A percentile compares a stretch with the other conserved stretches of the same genome.
phyloP scores from a whole-genome alignment of 2,797 vertebrate species.

The Mycteria americana region DNA sequence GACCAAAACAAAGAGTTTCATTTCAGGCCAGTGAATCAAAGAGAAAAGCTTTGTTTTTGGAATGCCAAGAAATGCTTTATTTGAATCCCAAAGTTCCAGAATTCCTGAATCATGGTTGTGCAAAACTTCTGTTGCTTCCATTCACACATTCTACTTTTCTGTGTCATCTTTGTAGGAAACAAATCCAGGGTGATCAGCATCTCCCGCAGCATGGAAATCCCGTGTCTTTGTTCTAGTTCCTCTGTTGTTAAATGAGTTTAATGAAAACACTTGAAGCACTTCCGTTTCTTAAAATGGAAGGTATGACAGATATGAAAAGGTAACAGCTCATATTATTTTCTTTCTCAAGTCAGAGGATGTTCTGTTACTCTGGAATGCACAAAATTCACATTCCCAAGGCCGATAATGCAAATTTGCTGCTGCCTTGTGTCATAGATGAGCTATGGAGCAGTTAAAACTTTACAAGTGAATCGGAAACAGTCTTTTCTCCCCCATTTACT shows the following conservation, averaged over 20 bases:
- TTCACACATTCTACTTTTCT: background rate
- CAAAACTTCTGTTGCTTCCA: background rate
- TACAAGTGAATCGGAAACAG: background rate
- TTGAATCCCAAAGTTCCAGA: background rate
- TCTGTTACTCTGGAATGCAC: background rate
- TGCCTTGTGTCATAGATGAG: background rate
- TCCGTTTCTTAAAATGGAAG: background rate
- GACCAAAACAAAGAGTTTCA: background rate
- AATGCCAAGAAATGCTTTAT: background rate
- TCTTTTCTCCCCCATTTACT: background rate
- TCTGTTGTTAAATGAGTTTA: background rate
- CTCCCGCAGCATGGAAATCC: background rate
- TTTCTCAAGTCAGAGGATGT: background rate
- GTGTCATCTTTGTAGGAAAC: background rate
- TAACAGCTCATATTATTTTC: background rate
- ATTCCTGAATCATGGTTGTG: background rate
- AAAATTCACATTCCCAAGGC: background rate
- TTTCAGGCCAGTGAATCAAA: background rate
- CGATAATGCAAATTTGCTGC: background rate
- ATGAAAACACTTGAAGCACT: background rate
- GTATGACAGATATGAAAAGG: background rate
- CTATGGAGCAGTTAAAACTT: background rate
- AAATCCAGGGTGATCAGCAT: background rate
- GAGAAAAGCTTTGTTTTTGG: background rate
- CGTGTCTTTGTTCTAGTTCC: background rate